Evolutionary conservation across 1,140 invertebrate genomes (phyloP).

Genomic region (Hycleus cichorii): DNA sequence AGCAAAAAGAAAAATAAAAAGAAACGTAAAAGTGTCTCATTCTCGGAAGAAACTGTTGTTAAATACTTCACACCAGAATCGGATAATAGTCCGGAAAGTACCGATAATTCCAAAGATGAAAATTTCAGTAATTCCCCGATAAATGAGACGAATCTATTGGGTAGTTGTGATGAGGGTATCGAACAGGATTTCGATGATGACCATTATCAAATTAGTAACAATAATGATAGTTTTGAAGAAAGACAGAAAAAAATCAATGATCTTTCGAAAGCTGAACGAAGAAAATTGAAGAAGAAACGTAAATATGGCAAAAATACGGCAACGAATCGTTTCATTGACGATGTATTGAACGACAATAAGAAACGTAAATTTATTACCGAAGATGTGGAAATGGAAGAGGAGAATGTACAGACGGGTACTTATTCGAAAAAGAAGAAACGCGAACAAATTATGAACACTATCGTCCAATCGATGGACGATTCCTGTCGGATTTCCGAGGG

Average conservation of each 20-base stretch:
- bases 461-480: conserved; percentile 28
- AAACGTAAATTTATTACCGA: conserved; percentile 20
- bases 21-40: conserved; percentile 36
- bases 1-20: conserved; percentile 29
- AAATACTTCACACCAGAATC: conserved; percentile 29
- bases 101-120: conserved; percentile 20
- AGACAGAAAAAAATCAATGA: conserved; percentile 26
- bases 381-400: conserved; percentile 22
- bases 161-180: conserved; percentile 25
- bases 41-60: conserved; percentile 35
- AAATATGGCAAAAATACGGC: conserved; percentile 28
- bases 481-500: conserved; percentile 33
- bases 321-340: conserved; percentile 19
- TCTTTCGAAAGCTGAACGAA: conserved; percentile 32
- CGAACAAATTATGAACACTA: conserved; percentile 27
- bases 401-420: conserved; percentile 13
- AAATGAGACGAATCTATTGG: conserved; percentile 7
- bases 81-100: conserved; percentile 30
- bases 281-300: conserved; percentile 32
- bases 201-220: conserved; percentile 23
- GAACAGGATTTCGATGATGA: conserved; percentile 33
- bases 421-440: conserved; percentile 25
- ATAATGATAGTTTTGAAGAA: conserved; percentile 31
- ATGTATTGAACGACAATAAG: conserved; percentile 15
- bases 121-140: conserved; percentile 20